Percentiles rank a stretch among this genome's conserved stretches.
phyloP scores from a whole-genome alignment of 2,888 invertebrate species.

The Acronicta psi region DNA sequence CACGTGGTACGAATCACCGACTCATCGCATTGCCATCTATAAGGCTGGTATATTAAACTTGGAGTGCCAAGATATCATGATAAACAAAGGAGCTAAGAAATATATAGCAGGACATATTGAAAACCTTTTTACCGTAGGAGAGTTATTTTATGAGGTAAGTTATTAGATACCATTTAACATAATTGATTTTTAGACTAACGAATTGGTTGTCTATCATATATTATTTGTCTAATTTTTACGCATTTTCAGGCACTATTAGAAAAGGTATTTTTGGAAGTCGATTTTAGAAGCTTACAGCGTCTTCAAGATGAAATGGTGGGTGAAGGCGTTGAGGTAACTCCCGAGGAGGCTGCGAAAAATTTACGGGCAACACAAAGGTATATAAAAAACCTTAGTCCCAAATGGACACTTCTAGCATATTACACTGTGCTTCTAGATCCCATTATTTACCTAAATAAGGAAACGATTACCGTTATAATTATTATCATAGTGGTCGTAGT shows the following conservation, averaged over 20 bases:
- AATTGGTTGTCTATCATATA: too few species aligned
- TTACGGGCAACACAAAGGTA: slow-evolving; percentile 72
- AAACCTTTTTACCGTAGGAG: slow-evolving; percentile 69
- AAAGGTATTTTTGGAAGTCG: slow-evolving; percentile 67
- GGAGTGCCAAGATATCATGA: slow-evolving; percentile 74
- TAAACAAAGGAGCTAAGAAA: slow-evolving; percentile 71
- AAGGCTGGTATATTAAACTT: slow-evolving; percentile 76
- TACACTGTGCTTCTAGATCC: too few species aligned
- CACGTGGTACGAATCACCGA: slow-evolving; percentile 90
- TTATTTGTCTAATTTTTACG: not conserved
- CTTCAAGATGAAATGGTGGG: slow-evolving; percentile 55
- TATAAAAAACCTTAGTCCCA: not conserved
- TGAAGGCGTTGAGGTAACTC: slow-evolving; percentile 40
- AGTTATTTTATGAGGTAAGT: slow-evolving; percentile 70
- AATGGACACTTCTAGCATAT: not conserved
- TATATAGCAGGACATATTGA: slow-evolving; percentile 78
- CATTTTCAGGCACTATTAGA: slow-evolving; percentile 64
- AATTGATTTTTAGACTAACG: too few species aligned
- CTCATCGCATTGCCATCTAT: slow-evolving; percentile 65
- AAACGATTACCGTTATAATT: too few species aligned
- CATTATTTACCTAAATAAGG: too few species aligned
- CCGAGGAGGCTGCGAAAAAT: slow-evolving; percentile 54
- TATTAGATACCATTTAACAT: too few species aligned
- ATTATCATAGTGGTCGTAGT: too few species aligned
- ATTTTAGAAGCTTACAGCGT: slow-evolving; percentile 58